Evolutionary conservation across 1,140 invertebrate genomes (phyloP), one percentile per base, ranked within the genome.

Genomic region (Triops longicaudatus): DNA sequence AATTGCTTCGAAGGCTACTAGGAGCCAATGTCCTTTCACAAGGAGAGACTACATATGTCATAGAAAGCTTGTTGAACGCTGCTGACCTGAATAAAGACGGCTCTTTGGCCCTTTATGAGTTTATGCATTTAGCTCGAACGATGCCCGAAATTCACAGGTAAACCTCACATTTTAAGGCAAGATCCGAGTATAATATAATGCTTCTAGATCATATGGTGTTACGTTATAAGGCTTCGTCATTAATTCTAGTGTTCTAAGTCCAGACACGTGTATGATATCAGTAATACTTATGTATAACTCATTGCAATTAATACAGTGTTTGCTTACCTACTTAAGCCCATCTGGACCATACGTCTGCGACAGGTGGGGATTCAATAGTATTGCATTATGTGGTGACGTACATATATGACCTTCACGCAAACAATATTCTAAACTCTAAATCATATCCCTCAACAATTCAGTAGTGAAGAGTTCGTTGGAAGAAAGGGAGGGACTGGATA

Each of bases 21-120:
- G 79, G 80, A 12, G 80, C 80, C 28, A 78, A 79, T 76, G 92
- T 92, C 91, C 86, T 93, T 71, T 91, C 91, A 22, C 87, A 90
- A n/a, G 88, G 87, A 78, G 91, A 93, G 82, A 83, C 93, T 17
- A 85, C 89, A 37, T 89, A 92, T 85, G 89, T 93, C 0, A 88
- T 93, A 26, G 89, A 92, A 80, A 85, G 90, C 79, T 84, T 93
- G 9, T 90, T 89, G 78, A 88, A 90, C 7, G 86, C 87, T 7
- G 88, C 91, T 73, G 86, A 88, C 80, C 83, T 93, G 2, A 87
- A 83, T 78, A 91, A 93, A 80, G 85, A 84, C 17, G 90, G 92
- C 82, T 63, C 50, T 63, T 22, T 63, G 50, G 50, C 50, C 5
- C 50, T 63, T 63, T 63, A 63, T 9, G 50, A 63, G 50, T 63